Evolutionary conservation across 2,888 invertebrate species (phyloP).

Genomic region (Drosophila atroscutellata): DNA sequence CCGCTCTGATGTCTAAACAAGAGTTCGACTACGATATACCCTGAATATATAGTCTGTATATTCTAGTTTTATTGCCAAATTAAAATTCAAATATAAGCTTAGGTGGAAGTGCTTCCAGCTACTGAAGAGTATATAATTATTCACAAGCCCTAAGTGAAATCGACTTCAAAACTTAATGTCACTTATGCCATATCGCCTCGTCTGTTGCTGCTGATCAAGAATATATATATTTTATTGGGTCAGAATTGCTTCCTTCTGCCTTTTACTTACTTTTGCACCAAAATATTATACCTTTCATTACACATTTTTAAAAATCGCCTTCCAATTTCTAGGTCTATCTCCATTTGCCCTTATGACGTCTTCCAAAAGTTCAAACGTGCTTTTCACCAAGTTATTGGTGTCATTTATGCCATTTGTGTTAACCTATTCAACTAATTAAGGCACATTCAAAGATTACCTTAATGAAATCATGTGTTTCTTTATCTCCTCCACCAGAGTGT

Average conservation of each 20-base stretch:
- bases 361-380: neutral
- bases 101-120: neutral
- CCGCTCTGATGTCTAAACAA: constrained; percentile 8
- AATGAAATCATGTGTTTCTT: neutral
- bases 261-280: neutral
- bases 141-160: neutral
- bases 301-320: neutral
- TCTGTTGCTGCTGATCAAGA: neutral
- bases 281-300: neutral
- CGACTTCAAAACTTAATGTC: neutral
- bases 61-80: constrained; percentile 19
- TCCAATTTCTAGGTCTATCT: neutral
- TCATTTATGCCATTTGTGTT: neutral
- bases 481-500: neutral
- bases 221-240: neutral
- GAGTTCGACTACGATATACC: constrained; percentile 8
- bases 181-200: neutral
- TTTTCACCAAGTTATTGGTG: neutral
- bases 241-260: neutral
- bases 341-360: neutral
- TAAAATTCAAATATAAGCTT: no score
- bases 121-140: neutral
- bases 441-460: neutral
- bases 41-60: constrained; percentile 23
- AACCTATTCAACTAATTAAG: neutral